Evolutionary conservation across 2,113 vertebrate species (phyloP), one percentile per base, ranked within the genome.

Genomic region (Zingel zingel): DNA sequence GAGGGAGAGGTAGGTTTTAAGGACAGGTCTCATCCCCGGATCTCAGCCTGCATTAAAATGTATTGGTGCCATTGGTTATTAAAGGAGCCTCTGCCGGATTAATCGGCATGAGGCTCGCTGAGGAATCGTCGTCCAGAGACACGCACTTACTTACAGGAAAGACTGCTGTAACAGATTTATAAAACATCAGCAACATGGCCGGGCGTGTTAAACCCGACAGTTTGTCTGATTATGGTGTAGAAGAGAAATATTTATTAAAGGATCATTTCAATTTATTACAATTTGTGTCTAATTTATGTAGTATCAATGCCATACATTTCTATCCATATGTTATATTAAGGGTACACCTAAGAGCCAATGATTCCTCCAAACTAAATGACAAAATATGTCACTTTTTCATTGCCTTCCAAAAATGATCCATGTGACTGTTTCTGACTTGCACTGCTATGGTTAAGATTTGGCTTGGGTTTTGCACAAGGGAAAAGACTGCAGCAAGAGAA

Each of bases 11-110:
- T 77, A 81, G 73, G 89, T 88, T 91, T 92, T 90, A 90, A 90
- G 87, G 87, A 86, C 84, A 83, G 87, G 82, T 85, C 86, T 91
- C 91, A 90, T 90, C 87, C 90, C 81, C 74, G 69, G 62, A 86
- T 91, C 89, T 86, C 88, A 56, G 87, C 69, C 71, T 70, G 81
- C 87, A 92, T 93, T 94, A 84, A 89, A 93, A 93, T 89, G 86
- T 88, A 91, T 88, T 79, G 88, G 71, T 57, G 83, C 81, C 86
- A 54, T 78, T 90, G 65, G 81, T 86, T 92, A 89, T 93, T 91
- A 90, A 87, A 91, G 81, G 68, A 74, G 77, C 78, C 89, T 88
- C 88, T 77, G 86, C 56, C 1, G 81, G 87, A 92, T 91, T 93
- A 91, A 93, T 90, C 81, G 48, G 81, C 1, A n/a, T 58, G 72